These are phyloP conservation scores for Plotosus lineatus DNA, from an alignment of 2,113 vertebrate species.

Conservation along the genomic window DNA sequence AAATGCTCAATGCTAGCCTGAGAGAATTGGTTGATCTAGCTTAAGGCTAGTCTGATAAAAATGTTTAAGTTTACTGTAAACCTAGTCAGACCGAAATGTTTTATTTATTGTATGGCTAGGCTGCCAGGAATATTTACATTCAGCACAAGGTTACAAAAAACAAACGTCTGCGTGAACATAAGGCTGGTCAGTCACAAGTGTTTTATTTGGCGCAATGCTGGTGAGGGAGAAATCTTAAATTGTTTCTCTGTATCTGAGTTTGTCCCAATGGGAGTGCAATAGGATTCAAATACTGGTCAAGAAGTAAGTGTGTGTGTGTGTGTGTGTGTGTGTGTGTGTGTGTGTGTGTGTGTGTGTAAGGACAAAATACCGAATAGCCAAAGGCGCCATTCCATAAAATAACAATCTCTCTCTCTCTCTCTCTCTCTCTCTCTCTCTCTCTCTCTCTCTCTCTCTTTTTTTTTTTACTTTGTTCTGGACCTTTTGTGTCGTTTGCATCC, in stretches of 20 bases:
- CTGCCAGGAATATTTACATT: too few species aligned
- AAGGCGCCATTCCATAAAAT: constrained; percentile 10
- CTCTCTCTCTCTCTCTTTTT: neutral
- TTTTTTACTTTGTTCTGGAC: constrained; percentile 10
- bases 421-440: neutral
- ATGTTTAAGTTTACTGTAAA: constrained; percentile 42
- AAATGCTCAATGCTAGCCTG: neutral
- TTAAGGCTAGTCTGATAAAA: constrained; percentile 9
- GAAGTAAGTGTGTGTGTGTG: constrained; percentile 49
- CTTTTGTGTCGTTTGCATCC: neutral
- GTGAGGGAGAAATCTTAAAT: too few species aligned
- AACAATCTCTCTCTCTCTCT: neutral
- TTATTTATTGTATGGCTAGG: too few species aligned
- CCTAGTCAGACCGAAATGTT: too few species aligned
- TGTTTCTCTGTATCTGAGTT: constrained; percentile 44
- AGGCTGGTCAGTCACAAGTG: too few species aligned
- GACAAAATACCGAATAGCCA: constrained; percentile 7
- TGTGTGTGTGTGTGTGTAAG: constrained; percentile 27
- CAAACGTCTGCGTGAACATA: too few species aligned
- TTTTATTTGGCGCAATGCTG: too few species aligned
- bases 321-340: constrained; percentile 35
- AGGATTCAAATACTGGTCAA: constrained; percentile 45
- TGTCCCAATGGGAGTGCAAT: constrained; percentile 35
- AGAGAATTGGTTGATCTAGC: too few species aligned
- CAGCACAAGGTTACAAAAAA: too few species aligned